These are phyloP conservation scores for Pygocentrus nattereri DNA, from an alignment of 2,797 vertebrate species.

Conservation along the genomic window DNA sequence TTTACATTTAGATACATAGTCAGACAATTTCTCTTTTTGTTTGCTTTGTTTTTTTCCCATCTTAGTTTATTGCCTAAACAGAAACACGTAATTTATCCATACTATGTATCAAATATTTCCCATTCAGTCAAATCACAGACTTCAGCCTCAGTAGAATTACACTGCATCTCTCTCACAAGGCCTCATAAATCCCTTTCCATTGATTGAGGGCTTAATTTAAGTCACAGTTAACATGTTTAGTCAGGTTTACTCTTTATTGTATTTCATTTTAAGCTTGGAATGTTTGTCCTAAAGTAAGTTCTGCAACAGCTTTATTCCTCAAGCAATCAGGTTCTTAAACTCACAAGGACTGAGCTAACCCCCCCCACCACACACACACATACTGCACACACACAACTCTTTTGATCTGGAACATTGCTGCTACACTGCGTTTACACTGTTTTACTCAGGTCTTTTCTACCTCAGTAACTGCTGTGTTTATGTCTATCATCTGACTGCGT, in stretches of 20 bases:
- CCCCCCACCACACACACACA: too few species aligned
- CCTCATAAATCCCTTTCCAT: not conserved
- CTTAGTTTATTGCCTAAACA: not conserved
- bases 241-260: not conserved
- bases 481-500: too few species aligned
- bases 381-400: too few species aligned
- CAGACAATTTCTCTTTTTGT: not conserved
- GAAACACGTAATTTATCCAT: constrained; percentile 65
- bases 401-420: too few species aligned
- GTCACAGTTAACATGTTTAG: not conserved
- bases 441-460: too few species aligned
- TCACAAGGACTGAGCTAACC: too few species aligned
- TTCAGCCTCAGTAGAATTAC: constrained; percentile 63
- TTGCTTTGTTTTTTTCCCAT: not conserved
- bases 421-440: too few species aligned
- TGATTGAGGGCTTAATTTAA: not conserved
- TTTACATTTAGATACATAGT: not conserved
- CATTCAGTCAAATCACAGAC: constrained; percentile 55
- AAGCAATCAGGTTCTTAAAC: too few species aligned
- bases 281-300: not conserved
- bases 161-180: constrained; percentile 68
- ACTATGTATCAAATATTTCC: constrained; percentile 59
- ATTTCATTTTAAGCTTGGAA: not conserved
- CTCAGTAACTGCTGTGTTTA: too few species aligned
- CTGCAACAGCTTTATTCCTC: too few species aligned